These are phyloP conservation scores for Heterochromis multidens DNA, from an alignment of 2,113 vertebrate genomes.

Conservation along the genomic window DNA sequence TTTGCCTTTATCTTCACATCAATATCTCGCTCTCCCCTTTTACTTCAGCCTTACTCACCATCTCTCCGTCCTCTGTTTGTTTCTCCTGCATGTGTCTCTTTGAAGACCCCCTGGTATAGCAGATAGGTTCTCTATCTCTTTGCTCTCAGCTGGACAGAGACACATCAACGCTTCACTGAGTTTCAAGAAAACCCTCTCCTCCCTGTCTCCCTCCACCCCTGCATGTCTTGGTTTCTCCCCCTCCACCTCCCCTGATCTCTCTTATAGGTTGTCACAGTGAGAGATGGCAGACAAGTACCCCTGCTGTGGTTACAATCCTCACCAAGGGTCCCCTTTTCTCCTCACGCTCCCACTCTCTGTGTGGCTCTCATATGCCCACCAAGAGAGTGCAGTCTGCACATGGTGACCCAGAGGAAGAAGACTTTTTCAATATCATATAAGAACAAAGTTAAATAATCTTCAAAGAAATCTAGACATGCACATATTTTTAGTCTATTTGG, in stretches of 20 bases:
- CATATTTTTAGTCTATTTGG: background rate
- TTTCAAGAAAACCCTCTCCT: conserved; percentile 22
- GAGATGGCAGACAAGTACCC: conserved; percentile 48
- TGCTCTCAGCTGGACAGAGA: conserved; percentile 64
- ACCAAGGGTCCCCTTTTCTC: background rate
- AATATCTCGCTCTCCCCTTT: background rate
- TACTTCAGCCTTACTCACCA: background rate
- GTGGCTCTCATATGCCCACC: background rate
- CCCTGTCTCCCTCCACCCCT: background rate
- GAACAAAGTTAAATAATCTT: background rate
- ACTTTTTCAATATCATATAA: background rate
- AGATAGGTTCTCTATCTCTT: conserved; percentile 44
- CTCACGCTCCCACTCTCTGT: background rate
- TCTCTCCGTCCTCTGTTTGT: background rate
- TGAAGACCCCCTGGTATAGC: conserved; percentile 33
- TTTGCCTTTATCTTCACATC: conserved; percentile 10
- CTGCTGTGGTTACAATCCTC: conserved; percentile 46
- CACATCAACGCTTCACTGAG: conserved; percentile 51
- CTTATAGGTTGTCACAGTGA: conserved; percentile 31
- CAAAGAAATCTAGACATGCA: background rate
- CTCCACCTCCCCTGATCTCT: conserved; percentile 37
- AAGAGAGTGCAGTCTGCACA: background rate
- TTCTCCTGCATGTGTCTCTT: background rate
- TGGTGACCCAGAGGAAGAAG: background rate
- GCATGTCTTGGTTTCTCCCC: conserved; percentile 5